Evolutionary conservation across 2,888 invertebrate species (phyloP).

Genomic region (Hipparchia sbordonii): DNA sequence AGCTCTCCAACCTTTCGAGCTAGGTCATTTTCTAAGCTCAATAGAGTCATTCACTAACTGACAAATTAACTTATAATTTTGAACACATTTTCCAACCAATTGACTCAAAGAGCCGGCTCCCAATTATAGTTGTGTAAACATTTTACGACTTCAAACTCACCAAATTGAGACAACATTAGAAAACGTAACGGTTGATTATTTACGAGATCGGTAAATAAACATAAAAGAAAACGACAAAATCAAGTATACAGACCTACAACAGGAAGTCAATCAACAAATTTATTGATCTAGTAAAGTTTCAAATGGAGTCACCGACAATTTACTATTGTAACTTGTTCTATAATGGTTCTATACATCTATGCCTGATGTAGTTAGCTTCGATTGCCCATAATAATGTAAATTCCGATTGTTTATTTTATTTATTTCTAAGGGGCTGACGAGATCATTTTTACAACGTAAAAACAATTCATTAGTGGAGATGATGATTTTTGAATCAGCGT

Average conservation of each 20-base stretch:
- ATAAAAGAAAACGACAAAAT: constrained; percentile 45
- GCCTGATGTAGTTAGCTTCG: constrained; percentile 38
- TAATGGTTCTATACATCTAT: constrained; percentile 36
- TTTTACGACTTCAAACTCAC: constrained; percentile 34
- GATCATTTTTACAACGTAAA: background rate
- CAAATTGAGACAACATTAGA: constrained; percentile 37
- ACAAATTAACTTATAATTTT: constrained; percentile 28
- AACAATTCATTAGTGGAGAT: background rate
- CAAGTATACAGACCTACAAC: constrained; percentile 49
- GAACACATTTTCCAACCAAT: constrained; percentile 31
- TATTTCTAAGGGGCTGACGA: background rate
- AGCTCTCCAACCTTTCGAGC: no score
- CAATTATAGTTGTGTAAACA: constrained; percentile 39
- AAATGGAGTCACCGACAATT: constrained; percentile 39
- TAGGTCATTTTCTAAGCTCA: no score
- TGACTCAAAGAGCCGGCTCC: constrained; percentile 27
- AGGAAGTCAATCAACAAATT: constrained; percentile 71
- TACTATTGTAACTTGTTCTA: constrained; percentile 36
- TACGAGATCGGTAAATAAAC: constrained; percentile 40
- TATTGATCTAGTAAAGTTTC: constrained; percentile 66
- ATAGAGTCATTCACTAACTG: background rate
- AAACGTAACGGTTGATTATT: constrained; percentile 43
- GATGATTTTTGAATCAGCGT: background rate
- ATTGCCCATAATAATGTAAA: constrained; percentile 47
- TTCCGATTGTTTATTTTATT: constrained; percentile 6